Evolutionary conservation across 1,140 invertebrate species (phyloP).

Genomic region (Zaprionus ornatus): DNA sequence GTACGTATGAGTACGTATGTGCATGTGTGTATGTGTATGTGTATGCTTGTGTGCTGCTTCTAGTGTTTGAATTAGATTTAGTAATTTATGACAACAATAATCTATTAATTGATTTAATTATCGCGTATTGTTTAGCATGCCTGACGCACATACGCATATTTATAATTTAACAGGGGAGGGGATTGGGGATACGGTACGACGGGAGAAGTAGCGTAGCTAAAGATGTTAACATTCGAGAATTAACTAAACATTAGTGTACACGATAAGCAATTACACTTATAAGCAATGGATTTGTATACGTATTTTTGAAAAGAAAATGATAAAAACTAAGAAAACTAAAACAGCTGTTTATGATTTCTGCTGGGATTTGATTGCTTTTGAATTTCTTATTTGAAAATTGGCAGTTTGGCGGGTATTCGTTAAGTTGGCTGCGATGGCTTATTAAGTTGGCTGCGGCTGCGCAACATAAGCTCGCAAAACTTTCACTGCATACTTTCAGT

Average conservation of each 20-base stretch:
- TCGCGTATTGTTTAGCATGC: conserved; percentile 40
- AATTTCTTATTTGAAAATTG: neutral
- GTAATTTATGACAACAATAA: conserved; percentile 79
- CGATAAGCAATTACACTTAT: conserved; percentile 32
- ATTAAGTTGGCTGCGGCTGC: conserved; percentile 7
- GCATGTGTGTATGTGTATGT: neutral
- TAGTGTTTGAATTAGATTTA: conserved; percentile 75
- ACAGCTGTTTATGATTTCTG: neutral
- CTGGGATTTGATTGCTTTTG: neutral
- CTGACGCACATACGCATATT: conserved; percentile 30
- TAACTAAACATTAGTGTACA: conserved; percentile 28
- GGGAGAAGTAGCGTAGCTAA: conserved; percentile 49
- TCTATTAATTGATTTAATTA: conserved; percentile 71
- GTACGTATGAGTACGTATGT: neutral
- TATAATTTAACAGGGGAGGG: neutral
- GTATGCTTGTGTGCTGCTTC: conserved; percentile 3
- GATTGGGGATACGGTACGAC: neutral
- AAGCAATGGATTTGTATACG: conserved; percentile 60
- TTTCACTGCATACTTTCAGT: conserved; percentile 14
- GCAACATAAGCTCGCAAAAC: neutral
- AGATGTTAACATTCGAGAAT: conserved; percentile 41
- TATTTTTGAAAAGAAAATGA: conserved; percentile 61
- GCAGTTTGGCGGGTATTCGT: neutral
- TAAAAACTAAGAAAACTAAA: conserved; percentile 11
- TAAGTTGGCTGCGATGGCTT: neutral